phyloP scores from a whole-genome alignment of 2,888 invertebrate genomes.

The Eupithecia tripunctaria region DNA sequence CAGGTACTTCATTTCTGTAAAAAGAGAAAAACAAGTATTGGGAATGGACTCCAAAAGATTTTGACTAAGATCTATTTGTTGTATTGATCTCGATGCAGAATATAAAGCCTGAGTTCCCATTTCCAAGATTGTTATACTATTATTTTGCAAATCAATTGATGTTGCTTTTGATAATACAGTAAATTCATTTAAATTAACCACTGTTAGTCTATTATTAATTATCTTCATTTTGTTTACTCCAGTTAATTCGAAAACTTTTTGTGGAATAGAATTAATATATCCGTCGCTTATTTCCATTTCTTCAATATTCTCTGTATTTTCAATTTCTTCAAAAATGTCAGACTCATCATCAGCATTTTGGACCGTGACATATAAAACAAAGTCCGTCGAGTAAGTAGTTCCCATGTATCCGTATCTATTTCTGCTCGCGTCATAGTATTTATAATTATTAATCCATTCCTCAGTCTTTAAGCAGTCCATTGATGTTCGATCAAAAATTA shows the following conservation, averaged over 20 bases:
- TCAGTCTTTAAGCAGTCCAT: conserved; percentile 21
- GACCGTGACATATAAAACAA: neutral
- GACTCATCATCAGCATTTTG: neutral
- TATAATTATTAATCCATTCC: too few relatives aligned
- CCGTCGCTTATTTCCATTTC: conserved; percentile 21
- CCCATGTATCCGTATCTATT: neutral
- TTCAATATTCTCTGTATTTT: conserved; percentile 14
- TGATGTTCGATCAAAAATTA: neutral
- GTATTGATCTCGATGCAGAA: conserved; percentile 17
- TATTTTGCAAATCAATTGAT: conserved; percentile 19
- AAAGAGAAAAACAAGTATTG: conserved; percentile 24
- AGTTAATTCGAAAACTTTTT: conserved; percentile 16
- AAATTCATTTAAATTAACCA: conserved; percentile 22
- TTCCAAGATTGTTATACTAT: conserved; percentile 18
- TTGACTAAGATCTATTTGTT: conserved; percentile 25
- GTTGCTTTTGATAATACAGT: conserved; percentile 2
- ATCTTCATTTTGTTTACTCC: conserved; percentile 16
- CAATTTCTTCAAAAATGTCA: conserved; percentile 19
- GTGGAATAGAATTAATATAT: conserved; percentile 10
- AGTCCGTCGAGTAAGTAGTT: conserved; percentile 15
- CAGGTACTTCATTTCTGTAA: conserved; percentile 24
- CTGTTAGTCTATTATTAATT: conserved; percentile 21
- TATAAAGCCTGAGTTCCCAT: neutral
- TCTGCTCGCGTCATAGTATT: neutral
- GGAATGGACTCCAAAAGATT: conserved; percentile 25